Evolutionary conservation across 2,113 vertebrate genomes (phyloP).

Genomic region (Nannospalax galili): DNA sequence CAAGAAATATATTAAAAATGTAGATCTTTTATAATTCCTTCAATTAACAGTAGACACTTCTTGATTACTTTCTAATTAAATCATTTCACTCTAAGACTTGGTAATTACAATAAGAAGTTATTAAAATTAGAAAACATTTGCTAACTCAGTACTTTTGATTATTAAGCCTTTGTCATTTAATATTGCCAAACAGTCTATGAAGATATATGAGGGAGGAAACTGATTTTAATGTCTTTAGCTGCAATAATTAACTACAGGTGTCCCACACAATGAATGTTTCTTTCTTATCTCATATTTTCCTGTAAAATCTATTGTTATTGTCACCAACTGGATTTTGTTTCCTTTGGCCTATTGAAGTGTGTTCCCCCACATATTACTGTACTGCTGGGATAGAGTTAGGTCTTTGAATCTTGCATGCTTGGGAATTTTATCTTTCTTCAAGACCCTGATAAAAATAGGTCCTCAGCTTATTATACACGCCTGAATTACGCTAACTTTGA

Average conservation of each 20-base stretch:
- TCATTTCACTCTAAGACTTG: conserved; percentile 91
- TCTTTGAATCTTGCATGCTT: conserved; percentile 57
- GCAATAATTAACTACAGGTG: conserved; percentile 90
- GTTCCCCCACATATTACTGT: conserved; percentile 58
- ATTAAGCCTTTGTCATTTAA: conserved; percentile 90
- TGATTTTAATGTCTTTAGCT: conserved; percentile 88
- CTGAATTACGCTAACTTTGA: conserved; percentile 68
- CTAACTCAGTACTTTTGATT: conserved; percentile 92
- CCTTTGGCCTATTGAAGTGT: conserved; percentile 65
- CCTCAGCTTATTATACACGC: conserved; percentile 65
- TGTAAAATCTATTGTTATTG: conserved; percentile 84
- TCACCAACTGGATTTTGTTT: conserved; percentile 76
- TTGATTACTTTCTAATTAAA: conserved; percentile 94
- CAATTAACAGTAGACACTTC: conserved; percentile 92
- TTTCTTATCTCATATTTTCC: conserved; percentile 80
- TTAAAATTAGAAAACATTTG: conserved; percentile 94
- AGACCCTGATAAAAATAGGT: conserved; percentile 62
- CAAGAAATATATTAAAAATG: conserved; percentile 91
- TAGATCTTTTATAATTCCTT: conserved; percentile 93
- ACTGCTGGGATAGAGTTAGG: conserved; percentile 59
- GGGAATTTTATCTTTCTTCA: conserved; percentile 65
- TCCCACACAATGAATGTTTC: conserved; percentile 83
- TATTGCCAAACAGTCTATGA: conserved; percentile 88
- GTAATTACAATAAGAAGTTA: conserved; percentile 93
- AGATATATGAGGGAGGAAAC: conserved; percentile 87